phyloP scores from a whole-genome alignment of 2,113 vertebrate genomes.

The Craseonycteris thonglongyai region DNA sequence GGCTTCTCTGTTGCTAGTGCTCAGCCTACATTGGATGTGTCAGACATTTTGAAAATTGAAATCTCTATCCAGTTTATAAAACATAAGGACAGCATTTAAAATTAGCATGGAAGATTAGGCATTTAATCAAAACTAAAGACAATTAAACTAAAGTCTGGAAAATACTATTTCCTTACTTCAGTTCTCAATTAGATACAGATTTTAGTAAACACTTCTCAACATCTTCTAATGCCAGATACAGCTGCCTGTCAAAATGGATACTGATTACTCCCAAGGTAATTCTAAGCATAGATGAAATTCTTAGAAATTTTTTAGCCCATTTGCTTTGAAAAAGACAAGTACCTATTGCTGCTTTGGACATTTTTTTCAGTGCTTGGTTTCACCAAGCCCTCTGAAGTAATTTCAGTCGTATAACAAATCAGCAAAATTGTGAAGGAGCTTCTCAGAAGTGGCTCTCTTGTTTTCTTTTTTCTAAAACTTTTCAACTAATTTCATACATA shows the following conservation, averaged over 20 bases:
- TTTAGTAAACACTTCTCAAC: slow-evolving; percentile 25
- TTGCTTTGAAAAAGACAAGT: neutral
- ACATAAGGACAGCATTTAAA: neutral
- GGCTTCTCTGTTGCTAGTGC: neutral
- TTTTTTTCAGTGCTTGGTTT: neutral
- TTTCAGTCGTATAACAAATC: neutral
- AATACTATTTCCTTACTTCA: slow-evolving; percentile 11
- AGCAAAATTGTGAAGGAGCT: neutral
- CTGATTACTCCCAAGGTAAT: neutral
- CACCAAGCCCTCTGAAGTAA: neutral
- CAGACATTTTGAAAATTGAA: slow-evolving; percentile 14
- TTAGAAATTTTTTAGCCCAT: neutral
- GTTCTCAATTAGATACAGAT: neutral
- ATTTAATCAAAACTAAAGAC: slow-evolving; percentile 22
- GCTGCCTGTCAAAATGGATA: neutral
- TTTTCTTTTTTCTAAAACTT: neutral
- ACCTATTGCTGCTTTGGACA: neutral
- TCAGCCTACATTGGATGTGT: neutral
- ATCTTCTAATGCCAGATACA: neutral
- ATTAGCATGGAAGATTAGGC: neutral
- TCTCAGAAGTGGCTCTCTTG: neutral
- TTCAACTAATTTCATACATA: neutral
- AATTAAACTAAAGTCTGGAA: slow-evolving; percentile 9
- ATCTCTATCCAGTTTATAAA: neutral
- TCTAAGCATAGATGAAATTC: slow-evolving; percentile 22